Percentiles rank a stretch among this genome's conserved stretches.
These are phyloP conservation scores for Myiopsitta monachus DNA, from an alignment of 2,113 vertebrate species.

Conservation along the genomic window DNA sequence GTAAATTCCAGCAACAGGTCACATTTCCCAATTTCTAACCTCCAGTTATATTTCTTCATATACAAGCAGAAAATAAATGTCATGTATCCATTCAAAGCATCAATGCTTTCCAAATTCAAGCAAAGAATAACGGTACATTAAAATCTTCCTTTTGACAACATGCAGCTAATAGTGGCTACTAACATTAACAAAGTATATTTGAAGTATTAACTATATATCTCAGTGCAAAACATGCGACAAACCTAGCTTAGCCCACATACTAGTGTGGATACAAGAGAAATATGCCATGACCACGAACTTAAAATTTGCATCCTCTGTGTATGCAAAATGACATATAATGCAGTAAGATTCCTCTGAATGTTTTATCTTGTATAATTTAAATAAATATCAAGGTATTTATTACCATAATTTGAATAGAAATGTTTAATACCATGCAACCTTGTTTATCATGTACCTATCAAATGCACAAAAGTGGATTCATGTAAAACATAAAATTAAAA, in stretches of 20 bases:
- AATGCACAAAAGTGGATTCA: neutral
- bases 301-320: neutral
- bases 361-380: neutral
- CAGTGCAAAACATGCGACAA: neutral
- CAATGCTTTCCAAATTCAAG: neutral
- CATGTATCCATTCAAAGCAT: neutral
- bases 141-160: neutral
- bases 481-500: neutral
- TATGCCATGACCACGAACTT: neutral
- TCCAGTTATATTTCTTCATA: neutral
- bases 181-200: neutral
- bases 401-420: neutral
- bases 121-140: neutral
- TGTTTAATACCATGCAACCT: neutral
- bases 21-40: neutral
- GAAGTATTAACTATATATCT: neutral
- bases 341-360: neutral
- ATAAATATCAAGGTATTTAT: neutral
- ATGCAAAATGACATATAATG: neutral
- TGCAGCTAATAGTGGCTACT: neutral
- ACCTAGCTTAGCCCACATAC: neutral
- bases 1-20: too few species aligned
- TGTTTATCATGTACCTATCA: neutral
- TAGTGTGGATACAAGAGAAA: neutral
- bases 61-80: neutral